Percentiles rank a stretch among this genome's conserved stretches.
These are phyloP conservation scores for Aotus griseimembra DNA, from an alignment of 2,797 vertebrate species.

Conservation along the genomic window DNA sequence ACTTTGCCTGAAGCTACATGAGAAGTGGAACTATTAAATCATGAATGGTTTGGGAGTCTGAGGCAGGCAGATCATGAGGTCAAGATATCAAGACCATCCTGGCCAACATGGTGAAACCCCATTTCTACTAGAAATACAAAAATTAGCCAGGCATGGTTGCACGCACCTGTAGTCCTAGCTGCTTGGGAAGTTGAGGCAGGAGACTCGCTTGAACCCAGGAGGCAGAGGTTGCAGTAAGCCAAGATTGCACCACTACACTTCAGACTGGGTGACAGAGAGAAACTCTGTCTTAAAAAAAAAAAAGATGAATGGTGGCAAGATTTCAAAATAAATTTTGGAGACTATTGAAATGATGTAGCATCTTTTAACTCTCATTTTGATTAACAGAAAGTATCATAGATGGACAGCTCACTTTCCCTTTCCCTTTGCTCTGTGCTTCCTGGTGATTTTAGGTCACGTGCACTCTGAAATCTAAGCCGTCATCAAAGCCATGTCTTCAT, in stretches of 20 bases:
- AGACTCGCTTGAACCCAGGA: too few species aligned
- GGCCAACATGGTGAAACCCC: too few species aligned
- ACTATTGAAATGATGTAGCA: background rate
- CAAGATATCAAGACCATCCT: too few species aligned
- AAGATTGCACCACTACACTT: too few species aligned
- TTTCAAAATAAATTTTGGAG: conserved; percentile 25
- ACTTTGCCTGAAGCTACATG: background rate
- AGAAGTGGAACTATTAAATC: conserved; percentile 35
- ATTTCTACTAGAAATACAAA: too few species aligned
- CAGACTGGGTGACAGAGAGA: too few species aligned
- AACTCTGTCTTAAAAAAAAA: too few species aligned
- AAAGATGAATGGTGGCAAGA: background rate
- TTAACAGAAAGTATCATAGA: background rate
- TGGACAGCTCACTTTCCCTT: background rate
- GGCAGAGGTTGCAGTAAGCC: too few species aligned
- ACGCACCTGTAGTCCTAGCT: too few species aligned
- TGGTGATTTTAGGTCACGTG: background rate
- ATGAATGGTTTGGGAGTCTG: background rate
- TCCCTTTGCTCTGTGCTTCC: background rate
- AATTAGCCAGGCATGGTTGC: too few species aligned
- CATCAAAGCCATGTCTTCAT: background rate
- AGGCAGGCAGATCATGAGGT: too few species aligned
- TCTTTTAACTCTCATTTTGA: background rate
- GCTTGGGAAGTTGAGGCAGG: too few species aligned
- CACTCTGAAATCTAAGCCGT: background rate